These are phyloP conservation scores for Eugnorisma glareosa DNA, from an alignment of 2,888 invertebrate genomes.

Conservation along the genomic window DNA sequence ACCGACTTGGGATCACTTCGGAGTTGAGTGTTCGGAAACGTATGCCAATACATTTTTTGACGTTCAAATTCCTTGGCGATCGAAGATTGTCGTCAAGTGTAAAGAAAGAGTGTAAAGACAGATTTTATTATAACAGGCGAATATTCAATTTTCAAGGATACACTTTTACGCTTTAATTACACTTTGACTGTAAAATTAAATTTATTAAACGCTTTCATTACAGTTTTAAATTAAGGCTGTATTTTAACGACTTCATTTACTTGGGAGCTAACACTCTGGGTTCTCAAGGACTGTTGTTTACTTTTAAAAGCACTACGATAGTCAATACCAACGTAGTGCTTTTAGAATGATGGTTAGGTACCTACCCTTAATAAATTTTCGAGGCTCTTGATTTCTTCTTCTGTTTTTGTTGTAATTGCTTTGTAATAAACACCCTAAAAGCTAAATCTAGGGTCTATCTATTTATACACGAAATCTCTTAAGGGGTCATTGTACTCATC, in stretches of 20 bases:
- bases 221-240: not conserved
- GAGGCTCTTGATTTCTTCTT: too few relatives aligned
- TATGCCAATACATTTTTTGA: not conserved
- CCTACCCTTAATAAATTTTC: too few relatives aligned
- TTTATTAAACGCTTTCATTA: too few relatives aligned
- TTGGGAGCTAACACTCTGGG: not conserved
- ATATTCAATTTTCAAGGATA: not conserved
- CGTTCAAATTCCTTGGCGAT: constrained; percentile 13
- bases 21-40: not conserved
- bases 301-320: not conserved
- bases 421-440: too few relatives aligned
- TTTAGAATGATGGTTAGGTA: too few relatives aligned
- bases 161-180: not conserved
- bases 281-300: not conserved
- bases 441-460: too few relatives aligned
- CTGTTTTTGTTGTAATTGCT: not conserved
- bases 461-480: too few relatives aligned
- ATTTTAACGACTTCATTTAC: not conserved
- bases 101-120: not conserved
- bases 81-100: not conserved
- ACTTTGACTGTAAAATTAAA: too few relatives aligned
- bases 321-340: too few relatives aligned
- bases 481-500: too few relatives aligned
- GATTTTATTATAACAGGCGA: not conserved
- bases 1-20: not conserved